phyloP scores from a whole-genome alignment of 37 sponge, comb jelly and placozoan species.

The Oscarella lobularis region DNA sequence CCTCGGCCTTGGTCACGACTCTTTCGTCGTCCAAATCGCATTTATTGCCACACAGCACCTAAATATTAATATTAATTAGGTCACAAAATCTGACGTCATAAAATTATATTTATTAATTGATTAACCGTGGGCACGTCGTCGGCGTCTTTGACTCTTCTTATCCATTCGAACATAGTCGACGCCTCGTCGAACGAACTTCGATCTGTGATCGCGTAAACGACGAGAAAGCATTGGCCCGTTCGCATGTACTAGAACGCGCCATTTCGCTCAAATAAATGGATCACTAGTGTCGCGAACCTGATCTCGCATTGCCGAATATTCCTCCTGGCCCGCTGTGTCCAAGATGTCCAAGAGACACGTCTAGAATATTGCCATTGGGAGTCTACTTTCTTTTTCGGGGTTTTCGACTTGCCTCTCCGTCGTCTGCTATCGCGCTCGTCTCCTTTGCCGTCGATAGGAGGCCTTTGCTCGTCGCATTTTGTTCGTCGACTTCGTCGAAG shows the following conservation, averaged over 20 bases:
- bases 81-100: background rate
- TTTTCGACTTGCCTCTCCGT: conserved; percentile 53
- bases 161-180: conserved; percentile 49
- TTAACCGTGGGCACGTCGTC: conserved; percentile 54
- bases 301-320: conserved; percentile 91
- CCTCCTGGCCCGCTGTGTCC: conserved; percentile 99
- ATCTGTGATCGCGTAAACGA: conserved; percentile 80
- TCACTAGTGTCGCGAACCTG: conserved; percentile 17
- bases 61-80: background rate
- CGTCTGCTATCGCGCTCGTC: conserved; percentile 23
- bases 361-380: too few species aligned
- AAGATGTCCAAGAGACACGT: conserved; percentile 85
- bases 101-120: too few species aligned
- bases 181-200: conserved; percentile 54
- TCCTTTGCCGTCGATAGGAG: conserved; percentile 10
- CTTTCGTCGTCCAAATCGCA: conserved; percentile 44
- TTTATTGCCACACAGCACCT: conserved; percentile 57
- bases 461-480: conserved; percentile 24
- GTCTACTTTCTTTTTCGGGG: too few species aligned
- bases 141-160: conserved; percentile 41
- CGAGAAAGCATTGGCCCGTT: conserved; percentile 57
- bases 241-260: conserved; percentile 58
- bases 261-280: background rate
- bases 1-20: conserved; percentile 43
- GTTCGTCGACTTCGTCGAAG: conserved; percentile 48